These are phyloP conservation scores for Corythaeola cristata DNA, from an alignment of 2,113 vertebrate species.

Conservation along the genomic window DNA sequence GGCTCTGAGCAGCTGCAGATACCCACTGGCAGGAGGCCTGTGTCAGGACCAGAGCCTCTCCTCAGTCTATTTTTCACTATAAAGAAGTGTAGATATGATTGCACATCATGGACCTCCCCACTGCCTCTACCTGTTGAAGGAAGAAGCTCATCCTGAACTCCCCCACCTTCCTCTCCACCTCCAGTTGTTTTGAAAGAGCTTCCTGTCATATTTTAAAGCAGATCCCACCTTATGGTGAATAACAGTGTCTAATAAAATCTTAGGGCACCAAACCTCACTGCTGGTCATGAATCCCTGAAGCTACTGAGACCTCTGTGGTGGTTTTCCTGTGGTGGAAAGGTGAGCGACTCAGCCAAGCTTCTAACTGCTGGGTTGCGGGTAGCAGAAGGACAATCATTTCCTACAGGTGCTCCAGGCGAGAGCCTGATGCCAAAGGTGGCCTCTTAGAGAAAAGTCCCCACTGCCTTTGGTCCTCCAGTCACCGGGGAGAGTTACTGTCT, in stretches of 20 bases:
- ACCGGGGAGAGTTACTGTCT: not conserved
- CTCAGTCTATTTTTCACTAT: not conserved
- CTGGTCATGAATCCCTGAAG: not conserved
- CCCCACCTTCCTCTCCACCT: not conserved
- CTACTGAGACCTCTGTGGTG: not conserved
- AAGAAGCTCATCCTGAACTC: not conserved
- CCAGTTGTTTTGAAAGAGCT: not conserved
- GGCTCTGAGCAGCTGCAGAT: not conserved
- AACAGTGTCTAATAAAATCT: not conserved
- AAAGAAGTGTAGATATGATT: not conserved
- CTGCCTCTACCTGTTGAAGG: not conserved
- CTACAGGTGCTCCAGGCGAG: not conserved
- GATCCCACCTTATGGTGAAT: not conserved
- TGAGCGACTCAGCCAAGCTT: not conserved
- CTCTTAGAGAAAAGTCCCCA: not conserved
- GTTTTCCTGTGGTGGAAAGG: not conserved
- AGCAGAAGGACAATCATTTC: not conserved
- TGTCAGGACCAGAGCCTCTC: not conserved
- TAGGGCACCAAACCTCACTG: not conserved
- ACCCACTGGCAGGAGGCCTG: not conserved
- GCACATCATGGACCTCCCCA: not conserved
- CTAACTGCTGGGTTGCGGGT: rapidly evolving
- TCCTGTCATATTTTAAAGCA: not conserved
- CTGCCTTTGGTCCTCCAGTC: not conserved
- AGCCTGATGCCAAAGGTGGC: not conserved